These are phyloP conservation scores for Erpetoichthys calabaricus DNA, from an alignment of 2,797 vertebrate species.

Conservation along the genomic window DNA sequence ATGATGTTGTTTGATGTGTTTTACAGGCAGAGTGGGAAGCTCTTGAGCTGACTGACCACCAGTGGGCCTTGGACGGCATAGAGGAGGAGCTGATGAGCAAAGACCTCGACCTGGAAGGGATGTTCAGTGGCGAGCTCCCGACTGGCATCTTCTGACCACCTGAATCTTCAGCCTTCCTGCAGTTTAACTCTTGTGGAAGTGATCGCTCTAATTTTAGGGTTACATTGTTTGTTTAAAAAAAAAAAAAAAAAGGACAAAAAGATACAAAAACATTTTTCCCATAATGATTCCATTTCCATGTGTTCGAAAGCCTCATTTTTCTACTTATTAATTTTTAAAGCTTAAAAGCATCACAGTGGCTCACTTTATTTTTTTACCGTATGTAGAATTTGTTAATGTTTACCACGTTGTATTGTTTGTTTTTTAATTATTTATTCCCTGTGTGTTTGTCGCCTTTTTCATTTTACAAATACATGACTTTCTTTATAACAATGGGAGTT, in stretches of 20 bases:
- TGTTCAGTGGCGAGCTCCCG: conserved; percentile 92
- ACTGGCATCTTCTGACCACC: conserved; percentile 78
- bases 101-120: conserved; percentile 88
- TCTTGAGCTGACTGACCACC: conserved; percentile 89
- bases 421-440: no score
- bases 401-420: conserved; percentile 1
- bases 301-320: no score
- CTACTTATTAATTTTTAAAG: neutral
- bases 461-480: no score
- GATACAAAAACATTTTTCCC: no score
- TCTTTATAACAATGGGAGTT: no score
- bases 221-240: conserved; percentile 3
- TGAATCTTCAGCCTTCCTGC: neutral
- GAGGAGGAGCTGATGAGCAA: conserved; percentile 93
- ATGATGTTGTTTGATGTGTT: neutral
- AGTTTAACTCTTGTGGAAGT: conserved; percentile 3
- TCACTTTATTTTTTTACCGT: neutral
- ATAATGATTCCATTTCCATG: no score
- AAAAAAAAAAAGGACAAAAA: no score
- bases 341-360: conserved; percentile 4
- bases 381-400: neutral
- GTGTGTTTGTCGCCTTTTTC: no score
- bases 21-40: conserved; percentile 93
- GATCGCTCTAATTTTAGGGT: conserved; percentile 2
- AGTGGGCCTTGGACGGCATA: conserved; percentile 90